Conservation (phyloP, 2,797 vertebrate genomes). For the Sternarchorhynchus goeldii region DNA sequence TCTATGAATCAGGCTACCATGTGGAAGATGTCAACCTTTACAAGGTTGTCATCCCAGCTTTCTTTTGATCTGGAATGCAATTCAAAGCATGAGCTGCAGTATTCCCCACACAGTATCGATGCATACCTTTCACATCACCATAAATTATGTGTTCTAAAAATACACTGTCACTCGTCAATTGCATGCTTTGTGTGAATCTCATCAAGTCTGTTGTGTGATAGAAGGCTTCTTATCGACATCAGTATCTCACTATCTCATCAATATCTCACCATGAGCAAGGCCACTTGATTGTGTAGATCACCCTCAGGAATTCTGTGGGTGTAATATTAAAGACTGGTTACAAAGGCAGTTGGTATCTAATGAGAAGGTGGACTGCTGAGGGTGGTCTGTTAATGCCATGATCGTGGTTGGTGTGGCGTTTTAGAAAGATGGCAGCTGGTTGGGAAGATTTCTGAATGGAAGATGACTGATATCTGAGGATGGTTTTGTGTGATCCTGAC, state of each 20-base stretch:
- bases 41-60: too few species aligned
- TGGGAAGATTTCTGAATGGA: not conserved
- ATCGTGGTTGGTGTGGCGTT: not conserved
- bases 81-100: slow-evolving; percentile 28
- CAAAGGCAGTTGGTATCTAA: not conserved
- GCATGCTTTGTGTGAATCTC: slow-evolving; percentile 33
- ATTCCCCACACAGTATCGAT: slow-evolving; percentile 13
- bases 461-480: not conserved
- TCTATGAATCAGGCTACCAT: too few species aligned
- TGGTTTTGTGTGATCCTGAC: too few species aligned
- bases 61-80: slow-evolving; percentile 30
- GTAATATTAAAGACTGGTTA: not conserved
- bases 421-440: not conserved
- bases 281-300: slow-evolving; percentile 37
- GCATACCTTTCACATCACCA: slow-evolving; percentile 11
- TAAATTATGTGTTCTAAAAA: slow-evolving; percentile 22
- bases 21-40: too few species aligned
- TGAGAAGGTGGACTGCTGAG: not conserved
- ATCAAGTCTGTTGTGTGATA: slow-evolving; percentile 25
- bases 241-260: slow-evolving; percentile 13
- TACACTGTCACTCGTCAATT: slow-evolving; percentile 3
- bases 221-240: slow-evolving; percentile 20
- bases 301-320: slow-evolving; percentile 19
- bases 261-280: slow-evolving; percentile 1
- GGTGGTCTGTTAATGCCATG: not conserved